A percentile compares a stretch with the other conserved stretches of the same genome.
These are phyloP conservation scores for Ophthalmolycus amberensis DNA, from an alignment of 2,113 vertebrate species.

Conservation along the genomic window DNA sequence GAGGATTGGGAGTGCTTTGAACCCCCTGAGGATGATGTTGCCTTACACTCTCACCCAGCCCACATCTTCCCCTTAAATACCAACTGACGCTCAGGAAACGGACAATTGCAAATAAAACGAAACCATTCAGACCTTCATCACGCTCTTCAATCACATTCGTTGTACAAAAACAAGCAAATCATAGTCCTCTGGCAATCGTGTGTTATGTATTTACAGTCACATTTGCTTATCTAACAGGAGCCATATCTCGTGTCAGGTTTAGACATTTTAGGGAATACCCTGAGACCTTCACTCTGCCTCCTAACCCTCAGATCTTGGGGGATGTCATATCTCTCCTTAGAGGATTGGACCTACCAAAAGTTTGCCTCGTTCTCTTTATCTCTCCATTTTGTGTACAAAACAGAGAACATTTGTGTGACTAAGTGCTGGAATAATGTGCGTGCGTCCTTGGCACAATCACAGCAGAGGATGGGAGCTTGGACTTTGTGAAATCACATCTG, in stretches of 20 bases:
- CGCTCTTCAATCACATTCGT: conserved; percentile 15
- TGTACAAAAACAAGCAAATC: conserved; percentile 50
- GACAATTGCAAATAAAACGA: conserved; percentile 60
- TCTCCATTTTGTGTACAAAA: conserved; percentile 41
- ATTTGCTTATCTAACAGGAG: conserved; percentile 77
- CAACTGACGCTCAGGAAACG: conserved; percentile 37
- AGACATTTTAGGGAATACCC: conserved; percentile 62
- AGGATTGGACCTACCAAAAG: conserved; percentile 48
- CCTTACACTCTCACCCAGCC: conserved; percentile 45
- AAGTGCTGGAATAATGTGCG: conserved; percentile 46
- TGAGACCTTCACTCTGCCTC: conserved; percentile 40
- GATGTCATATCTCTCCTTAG: conserved; percentile 41
- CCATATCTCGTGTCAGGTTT: conserved; percentile 71
- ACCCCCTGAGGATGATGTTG: conserved; percentile 49
- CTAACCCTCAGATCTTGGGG: conserved; percentile 68
- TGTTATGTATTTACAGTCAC: conserved; percentile 69
- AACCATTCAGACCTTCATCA: conserved; percentile 40
- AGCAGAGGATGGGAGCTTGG: conserved; percentile 15
- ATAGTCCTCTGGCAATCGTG: conserved; percentile 36
- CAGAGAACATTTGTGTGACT: conserved; percentile 51
- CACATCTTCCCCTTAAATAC: conserved; percentile 49
- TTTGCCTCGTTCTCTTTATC: conserved; percentile 21
- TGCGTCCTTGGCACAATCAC: conserved; percentile 33
- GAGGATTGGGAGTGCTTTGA: conserved; percentile 60
- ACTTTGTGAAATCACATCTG: conserved; percentile 57